Evolutionary conservation across 1,140 invertebrate species (phyloP).

Genomic region (Lepidotrigona ventralis): DNA sequence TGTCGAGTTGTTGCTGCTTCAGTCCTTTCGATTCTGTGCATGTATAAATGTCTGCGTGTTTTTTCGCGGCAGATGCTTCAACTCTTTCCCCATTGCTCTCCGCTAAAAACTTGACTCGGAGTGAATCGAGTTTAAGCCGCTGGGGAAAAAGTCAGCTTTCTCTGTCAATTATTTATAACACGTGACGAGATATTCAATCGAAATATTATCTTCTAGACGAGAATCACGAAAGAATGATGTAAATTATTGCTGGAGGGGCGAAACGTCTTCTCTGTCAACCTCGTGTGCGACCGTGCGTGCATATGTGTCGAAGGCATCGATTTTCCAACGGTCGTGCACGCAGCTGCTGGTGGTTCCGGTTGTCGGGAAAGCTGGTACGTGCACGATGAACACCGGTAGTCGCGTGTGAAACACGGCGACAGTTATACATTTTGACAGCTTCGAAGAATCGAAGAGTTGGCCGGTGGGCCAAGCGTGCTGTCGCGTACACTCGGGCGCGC

Average conservation of each 20-base stretch:
- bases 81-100: background rate
- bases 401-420: background rate
- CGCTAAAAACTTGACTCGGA: background rate
- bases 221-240: background rate
- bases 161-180: too few relatives aligned
- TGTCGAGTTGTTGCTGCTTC: background rate
- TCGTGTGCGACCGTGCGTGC: constrained; percentile 24
- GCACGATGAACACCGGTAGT: constrained; percentile 2
- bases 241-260: background rate
- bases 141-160: background rate
- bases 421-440: background rate
- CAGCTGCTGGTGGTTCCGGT: background rate
- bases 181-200: background rate
- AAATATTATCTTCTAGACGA: background rate
- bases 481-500: constrained; percentile 24
- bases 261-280: constrained; percentile 1
- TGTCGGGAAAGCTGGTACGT: constrained; percentile 4
- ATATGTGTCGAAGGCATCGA: constrained; percentile 39
- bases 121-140: background rate
- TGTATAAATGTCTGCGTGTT: constrained; percentile 17
- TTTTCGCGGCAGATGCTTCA: constrained; percentile 21
- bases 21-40: constrained; percentile 9
- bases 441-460: background rate
- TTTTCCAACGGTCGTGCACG: constrained; percentile 16
- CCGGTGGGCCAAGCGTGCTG: too few relatives aligned